Evolutionary conservation across 2,888 invertebrate species (phyloP).

Genomic region (Drosophila prolongata): DNA sequence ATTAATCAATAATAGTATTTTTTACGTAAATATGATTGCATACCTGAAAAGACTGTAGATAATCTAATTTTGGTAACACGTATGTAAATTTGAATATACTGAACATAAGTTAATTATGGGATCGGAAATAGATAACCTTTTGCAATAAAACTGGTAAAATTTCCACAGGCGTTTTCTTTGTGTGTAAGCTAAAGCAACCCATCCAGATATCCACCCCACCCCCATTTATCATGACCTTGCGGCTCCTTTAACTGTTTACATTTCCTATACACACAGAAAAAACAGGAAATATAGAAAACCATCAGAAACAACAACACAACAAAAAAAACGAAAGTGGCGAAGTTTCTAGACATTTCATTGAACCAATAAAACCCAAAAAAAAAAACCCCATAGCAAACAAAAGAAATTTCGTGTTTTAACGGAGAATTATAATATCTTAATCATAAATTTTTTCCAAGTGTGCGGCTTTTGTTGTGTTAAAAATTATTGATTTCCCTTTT

Average conservation of each 20-base stretch:
- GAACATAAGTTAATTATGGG: too few species aligned
- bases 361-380: neutral
- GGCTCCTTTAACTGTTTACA: constrained; percentile 21
- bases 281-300: neutral
- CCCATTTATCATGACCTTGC: constrained; percentile 24
- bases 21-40: too few species aligned
- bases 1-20: too few species aligned
- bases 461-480: constrained; percentile 50
- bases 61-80: too few species aligned
- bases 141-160: too few species aligned
- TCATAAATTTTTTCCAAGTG: constrained; percentile 10
- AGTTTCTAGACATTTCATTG: neutral
- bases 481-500: constrained; percentile 73
- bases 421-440: neutral
- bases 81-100: too few species aligned
- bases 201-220: constrained; percentile 6
- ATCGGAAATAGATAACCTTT: too few species aligned
- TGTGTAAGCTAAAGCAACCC: neutral
- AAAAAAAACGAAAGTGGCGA: neutral
- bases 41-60: too few species aligned
- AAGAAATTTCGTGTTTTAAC: neutral
- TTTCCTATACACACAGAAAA: constrained; percentile 4
- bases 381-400: neutral
- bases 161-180: neutral
- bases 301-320: neutral